Conservation (phyloP, 1,140 invertebrate genomes). For the Drosophila willistoni region DNA sequence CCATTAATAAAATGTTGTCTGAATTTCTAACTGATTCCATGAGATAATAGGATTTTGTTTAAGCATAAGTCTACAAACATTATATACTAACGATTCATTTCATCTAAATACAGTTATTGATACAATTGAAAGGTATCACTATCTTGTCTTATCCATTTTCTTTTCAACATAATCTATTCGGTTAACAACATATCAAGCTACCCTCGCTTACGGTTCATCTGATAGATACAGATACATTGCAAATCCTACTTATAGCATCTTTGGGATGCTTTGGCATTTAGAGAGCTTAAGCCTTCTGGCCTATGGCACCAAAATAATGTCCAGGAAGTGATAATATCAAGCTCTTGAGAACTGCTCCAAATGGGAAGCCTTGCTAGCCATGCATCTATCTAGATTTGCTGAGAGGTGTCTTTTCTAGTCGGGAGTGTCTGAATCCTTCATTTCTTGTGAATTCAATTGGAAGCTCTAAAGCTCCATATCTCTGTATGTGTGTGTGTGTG, state of each 20-base stretch:
- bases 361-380: constrained; percentile 20
- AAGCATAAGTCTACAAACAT: too few relatives aligned
- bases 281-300: constrained; percentile 70
- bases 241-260: constrained; percentile 38
- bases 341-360: constrained; percentile 52
- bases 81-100: too few relatives aligned
- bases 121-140: too few relatives aligned
- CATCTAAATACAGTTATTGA: too few relatives aligned
- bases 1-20: too few relatives aligned
- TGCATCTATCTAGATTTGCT: constrained; percentile 10
- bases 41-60: too few relatives aligned
- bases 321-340: constrained; percentile 78
- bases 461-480: constrained; percentile 54
- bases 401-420: not conserved
- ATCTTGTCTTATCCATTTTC: too few relatives aligned
- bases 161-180: too few relatives aligned
- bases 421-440: constrained; percentile 7
- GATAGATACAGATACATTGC: constrained; percentile 42
- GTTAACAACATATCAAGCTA: not conserved
- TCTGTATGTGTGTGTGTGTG: constrained; percentile 8
- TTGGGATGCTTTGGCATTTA: constrained; percentile 47
- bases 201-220: constrained; percentile 19
- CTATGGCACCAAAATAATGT: constrained; percentile 76
- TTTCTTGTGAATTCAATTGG: constrained; percentile 72
- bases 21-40: too few relatives aligned